Base-by-base conservation (phyloP, 2,888 invertebrate genomes). In the Meloe dianella region DNA sequence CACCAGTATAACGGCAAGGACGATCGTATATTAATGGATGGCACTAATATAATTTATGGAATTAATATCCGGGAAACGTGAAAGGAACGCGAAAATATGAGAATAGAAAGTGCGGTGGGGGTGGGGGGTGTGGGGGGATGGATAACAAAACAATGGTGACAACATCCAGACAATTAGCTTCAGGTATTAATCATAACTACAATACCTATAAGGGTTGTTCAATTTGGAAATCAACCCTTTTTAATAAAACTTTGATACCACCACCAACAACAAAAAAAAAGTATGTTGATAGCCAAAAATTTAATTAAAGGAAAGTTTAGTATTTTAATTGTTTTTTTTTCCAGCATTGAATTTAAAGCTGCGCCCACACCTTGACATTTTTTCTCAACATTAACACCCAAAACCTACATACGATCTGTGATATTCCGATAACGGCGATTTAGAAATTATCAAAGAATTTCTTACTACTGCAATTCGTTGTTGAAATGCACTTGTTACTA, bases 41-140 rank as follows among this genome's bases (percentile, higher is more conserved):
- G 71, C 61, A 66, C 63, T 71, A 73, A 76, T 75, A 74, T 78
- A 81, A 81, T 81, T 81, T 81, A 81, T 81, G 80, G 80, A 80
- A 81, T 81, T 81, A 81, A 77, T 77, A 77, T 77, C 77, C 77
- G 76, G 77, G 17, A 20, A 70, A 73, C 71, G 73, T 73, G 75
- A 73, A 72, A 73, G 72, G 74, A 72, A 69, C 66, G 65, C 67
- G 60, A 41, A 41, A 70, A 63, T 59, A 61, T 60, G 69, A 66
- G 69, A 60, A 64, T 10, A 47, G 17, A 47, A 5, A 8, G 12
- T 2, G 47, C 17, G 47, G 9, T 38, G 67, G 66, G 66, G 65
- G 61, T 27, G 27, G 17, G 75, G 74, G 75, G 74, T 74, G 74
- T 75, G 74, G 75, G 71, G 17, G 47, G 20, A 10, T 20, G 20